These are phyloP conservation scores for Anguilla obscura DNA, from an alignment of 2,797 vertebrate genomes.

Conservation along the genomic window DNA sequence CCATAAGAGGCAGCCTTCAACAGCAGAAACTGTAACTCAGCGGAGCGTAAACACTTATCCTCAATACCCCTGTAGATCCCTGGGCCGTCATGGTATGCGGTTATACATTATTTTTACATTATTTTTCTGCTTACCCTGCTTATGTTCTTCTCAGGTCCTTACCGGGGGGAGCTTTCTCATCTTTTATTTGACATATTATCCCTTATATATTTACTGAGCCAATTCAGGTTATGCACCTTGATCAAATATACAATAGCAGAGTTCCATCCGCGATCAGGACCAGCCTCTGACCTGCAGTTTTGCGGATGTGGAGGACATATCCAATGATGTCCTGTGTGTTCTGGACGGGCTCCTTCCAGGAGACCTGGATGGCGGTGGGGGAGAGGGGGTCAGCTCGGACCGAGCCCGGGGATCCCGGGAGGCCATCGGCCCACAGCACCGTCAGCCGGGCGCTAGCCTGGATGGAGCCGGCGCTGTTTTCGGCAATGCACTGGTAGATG, in stretches of 20 bases:
- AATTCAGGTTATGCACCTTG: background rate
- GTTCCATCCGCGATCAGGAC: background rate
- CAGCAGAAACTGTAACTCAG: background rate
- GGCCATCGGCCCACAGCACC: constrained; percentile 89
- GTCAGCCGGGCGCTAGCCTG: constrained; percentile 95
- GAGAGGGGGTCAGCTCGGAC: constrained; percentile 84
- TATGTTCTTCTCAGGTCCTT: background rate
- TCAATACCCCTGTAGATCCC: background rate
- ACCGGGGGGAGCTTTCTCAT: background rate
- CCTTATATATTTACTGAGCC: background rate
- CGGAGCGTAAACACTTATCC: background rate
- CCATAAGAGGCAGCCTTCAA: background rate
- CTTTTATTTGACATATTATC: background rate
- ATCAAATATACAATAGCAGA: background rate
- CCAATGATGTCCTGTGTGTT: constrained; percentile 96
- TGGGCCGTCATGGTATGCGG: background rate
- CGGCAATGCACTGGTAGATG: constrained; percentile 97
- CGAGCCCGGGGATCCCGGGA: constrained; percentile 81
- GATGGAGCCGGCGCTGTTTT: constrained; percentile 94
- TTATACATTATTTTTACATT: background rate
- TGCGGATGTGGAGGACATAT: constrained; percentile 94
- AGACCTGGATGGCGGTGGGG: constrained; percentile 87
- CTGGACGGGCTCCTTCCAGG: constrained; percentile 87
- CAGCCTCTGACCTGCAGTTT: constrained; percentile 76
- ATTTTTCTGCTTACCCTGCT: background rate